phyloP scores from a whole-genome alignment of 2,113 vertebrate species.

The Conger conger region DNA sequence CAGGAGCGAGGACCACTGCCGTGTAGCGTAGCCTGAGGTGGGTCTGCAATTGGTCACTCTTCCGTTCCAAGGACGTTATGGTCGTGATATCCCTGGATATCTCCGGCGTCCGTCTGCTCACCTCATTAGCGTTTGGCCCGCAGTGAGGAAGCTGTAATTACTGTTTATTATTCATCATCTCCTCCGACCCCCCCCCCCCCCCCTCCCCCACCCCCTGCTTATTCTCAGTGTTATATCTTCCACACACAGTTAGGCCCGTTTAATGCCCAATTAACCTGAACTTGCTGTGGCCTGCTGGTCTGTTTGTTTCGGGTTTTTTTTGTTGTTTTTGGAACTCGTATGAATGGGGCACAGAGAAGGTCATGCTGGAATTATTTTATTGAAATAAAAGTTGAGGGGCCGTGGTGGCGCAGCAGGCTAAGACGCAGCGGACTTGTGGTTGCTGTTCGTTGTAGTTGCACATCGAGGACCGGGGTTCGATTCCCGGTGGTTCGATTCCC shows the following conservation, averaged over 20 bases:
- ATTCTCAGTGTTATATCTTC: slow-evolving; percentile 31
- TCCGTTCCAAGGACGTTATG: neutral
- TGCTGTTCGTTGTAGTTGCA: too few relatives aligned
- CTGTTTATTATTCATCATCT: neutral
- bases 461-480: too few relatives aligned
- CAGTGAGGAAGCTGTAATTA: slow-evolving; percentile 11
- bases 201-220: neutral
- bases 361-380: neutral
- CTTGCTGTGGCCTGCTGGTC: neutral
- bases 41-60: neutral
- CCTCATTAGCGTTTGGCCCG: slow-evolving; percentile 9
- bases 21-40: neutral
- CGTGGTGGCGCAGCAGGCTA: too few relatives aligned
- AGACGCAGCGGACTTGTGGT: too few relatives aligned
- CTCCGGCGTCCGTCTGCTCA: neutral
- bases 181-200: neutral
- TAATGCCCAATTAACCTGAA: slow-evolving; percentile 41
- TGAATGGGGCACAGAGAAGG: too few relatives aligned
- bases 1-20: too few relatives aligned
- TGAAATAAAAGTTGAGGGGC: neutral
- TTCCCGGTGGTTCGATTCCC: too few relatives aligned
- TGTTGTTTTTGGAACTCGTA: too few relatives aligned
- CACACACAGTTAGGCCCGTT: slow-evolving; percentile 40
- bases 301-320: neutral
- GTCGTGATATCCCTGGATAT: neutral